These are phyloP conservation scores for Merluccius polli DNA, from an alignment of 2,797 vertebrate genomes.

Conservation along the genomic window DNA sequence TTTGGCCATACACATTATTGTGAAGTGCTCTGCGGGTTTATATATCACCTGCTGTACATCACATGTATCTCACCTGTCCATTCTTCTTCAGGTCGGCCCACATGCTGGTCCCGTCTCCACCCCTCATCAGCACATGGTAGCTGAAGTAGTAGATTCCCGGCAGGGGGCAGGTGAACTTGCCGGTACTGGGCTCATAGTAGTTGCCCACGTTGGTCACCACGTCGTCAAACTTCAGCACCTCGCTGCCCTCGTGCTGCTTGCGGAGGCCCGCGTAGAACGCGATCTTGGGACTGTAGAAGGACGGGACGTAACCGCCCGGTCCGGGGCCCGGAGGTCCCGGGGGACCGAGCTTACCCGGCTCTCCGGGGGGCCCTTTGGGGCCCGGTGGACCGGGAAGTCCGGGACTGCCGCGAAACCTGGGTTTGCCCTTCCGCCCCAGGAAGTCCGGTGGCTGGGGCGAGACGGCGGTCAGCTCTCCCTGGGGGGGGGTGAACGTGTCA, in stretches of 20 bases:
- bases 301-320: slow-evolving; percentile 78
- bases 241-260: slow-evolving; percentile 97
- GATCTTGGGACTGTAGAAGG: slow-evolving; percentile 75
- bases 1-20: too few relatives aligned
- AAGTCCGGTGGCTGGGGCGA: slow-evolving; percentile 76
- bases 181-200: slow-evolving; percentile 91
- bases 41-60: background rate
- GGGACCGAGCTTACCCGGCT: too few relatives aligned
- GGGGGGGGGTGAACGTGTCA: slow-evolving; percentile 80
- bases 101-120: slow-evolving; percentile 98
- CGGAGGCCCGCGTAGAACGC: slow-evolving; percentile 97
- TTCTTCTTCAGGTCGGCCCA: slow-evolving; percentile 99
- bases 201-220: slow-evolving; percentile 98
- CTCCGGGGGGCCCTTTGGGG: slow-evolving; percentile 73
- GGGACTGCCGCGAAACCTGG: slow-evolving; percentile 79
- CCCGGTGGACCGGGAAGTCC: slow-evolving; percentile 82
- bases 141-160: slow-evolving; percentile 99
- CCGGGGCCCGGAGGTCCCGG: slow-evolving; percentile 72
- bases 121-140: slow-evolving; percentile 98
- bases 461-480: slow-evolving; percentile 70
- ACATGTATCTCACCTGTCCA: slow-evolving; percentile 82
- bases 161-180: slow-evolving; percentile 96
- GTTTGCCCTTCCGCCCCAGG: slow-evolving; percentile 76
- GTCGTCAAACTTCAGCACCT: slow-evolving; percentile 97
- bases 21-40: too few relatives aligned